Percentiles rank a stretch among this genome's conserved stretches.
phyloP scores from a whole-genome alignment of 2,797 vertebrate species.

The Coregonus sp. region DNA sequence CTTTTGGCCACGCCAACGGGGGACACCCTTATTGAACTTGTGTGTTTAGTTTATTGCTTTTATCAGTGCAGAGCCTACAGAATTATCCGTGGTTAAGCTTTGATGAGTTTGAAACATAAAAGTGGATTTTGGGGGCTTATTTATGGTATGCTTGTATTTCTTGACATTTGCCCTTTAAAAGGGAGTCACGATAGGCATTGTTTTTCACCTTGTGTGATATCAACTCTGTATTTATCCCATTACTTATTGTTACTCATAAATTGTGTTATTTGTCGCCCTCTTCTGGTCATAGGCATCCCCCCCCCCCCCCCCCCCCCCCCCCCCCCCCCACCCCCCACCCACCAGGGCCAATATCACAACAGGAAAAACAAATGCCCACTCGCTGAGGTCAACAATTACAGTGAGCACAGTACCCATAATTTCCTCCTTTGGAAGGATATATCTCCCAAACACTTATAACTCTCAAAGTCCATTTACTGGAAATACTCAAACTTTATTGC shows the following conservation, averaged over 20 bases:
- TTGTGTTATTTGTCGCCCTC: constrained; percentile 1
- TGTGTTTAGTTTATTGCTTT: constrained; percentile 31
- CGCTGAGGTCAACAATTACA: not conserved
- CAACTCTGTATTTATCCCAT: not conserved
- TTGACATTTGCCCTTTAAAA: not conserved
- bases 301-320: no score
- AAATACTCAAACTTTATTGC: constrained; percentile 56
- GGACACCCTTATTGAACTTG: constrained; percentile 69
- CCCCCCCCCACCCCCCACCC: not conserved
- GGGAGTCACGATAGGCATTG: constrained; percentile 9
- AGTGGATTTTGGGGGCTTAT: not conserved
- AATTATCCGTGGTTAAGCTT: not conserved
- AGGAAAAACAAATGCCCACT: not conserved
- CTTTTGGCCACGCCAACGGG: constrained; percentile 54
- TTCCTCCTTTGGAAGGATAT: not conserved
- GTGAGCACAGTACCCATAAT: not conserved
- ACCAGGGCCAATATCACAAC: not conserved
- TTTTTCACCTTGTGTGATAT: not conserved
- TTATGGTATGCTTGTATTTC: not conserved
- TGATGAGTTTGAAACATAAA: not conserved
- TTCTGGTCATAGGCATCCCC: not conserved
- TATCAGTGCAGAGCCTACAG: not conserved
- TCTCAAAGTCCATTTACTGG: constrained; percentile 33
- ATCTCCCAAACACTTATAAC: not conserved
- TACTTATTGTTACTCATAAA: not conserved